Base-by-base conservation (phyloP, 2,888 invertebrate genomes). In the Heliconius ethilla region DNA sequence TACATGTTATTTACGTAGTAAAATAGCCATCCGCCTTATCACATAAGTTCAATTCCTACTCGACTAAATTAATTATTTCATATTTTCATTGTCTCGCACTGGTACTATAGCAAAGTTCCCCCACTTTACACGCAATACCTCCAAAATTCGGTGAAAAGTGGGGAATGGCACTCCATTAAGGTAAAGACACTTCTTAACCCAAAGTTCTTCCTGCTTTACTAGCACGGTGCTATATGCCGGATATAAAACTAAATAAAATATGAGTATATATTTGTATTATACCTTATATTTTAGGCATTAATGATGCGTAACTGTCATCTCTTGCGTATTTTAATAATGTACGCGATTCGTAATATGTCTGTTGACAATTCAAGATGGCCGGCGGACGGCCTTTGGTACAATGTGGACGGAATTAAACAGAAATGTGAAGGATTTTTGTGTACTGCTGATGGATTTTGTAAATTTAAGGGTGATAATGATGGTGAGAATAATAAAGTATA, bases 391-490 rank as follows among this genome's bases (percentile, higher is more conserved):
- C 83, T 91, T 11, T 95, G 95, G 92, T 92, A 93, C 85, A 87
- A 88, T 25, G 88, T 86, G 2, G 87, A 85, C 3, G 88, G 87
- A 3, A 82, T 80, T 3, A 91, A 87, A 59, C 85, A 82, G 67
- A 92, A 90, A 79, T 97, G 97, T 83, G 94, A 94, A 15, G 96
- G 96, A 0, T 97, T 97, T 83, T 87, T 97, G 27, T 97, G 97
- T 82, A 95, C 96, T 0, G 95, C 95, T 9, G 96, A 96, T 81
- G 96, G 96, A 0, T 95, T 95, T 81, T 94, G 95, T 85, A 88
- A 86, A 76, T 93, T 93, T 59, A 87, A 88, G 22, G 87, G 90
- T 0, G 91, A 92, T 83, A 85, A 70, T 63, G 84, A 87, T 75
- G 87, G 93, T 92, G 67, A 83, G 87, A 22, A 66, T 6, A 15